A percentile compares a stretch with the other conserved stretches of the same genome.
Conservation (phyloP, 2,113 vertebrate genomes). For the Urocitellus parryii region DNA sequence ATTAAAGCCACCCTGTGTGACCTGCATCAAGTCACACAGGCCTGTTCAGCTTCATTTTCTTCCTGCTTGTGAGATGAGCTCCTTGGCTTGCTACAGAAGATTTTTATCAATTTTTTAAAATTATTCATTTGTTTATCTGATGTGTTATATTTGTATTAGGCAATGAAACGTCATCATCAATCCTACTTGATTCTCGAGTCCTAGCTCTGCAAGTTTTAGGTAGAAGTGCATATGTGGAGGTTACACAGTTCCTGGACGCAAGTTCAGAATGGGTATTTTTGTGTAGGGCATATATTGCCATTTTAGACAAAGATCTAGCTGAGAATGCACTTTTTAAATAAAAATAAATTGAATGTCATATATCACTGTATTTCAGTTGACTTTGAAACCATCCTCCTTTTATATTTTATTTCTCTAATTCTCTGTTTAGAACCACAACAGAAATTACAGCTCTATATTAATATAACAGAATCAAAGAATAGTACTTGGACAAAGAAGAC, state of each 20-base stretch:
- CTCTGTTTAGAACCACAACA: not conserved
- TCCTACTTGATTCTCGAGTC: not conserved
- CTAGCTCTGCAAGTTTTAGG: not conserved
- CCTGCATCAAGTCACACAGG: not conserved
- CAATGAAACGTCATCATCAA: not conserved
- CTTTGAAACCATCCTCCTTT: not conserved
- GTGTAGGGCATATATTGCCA: not conserved
- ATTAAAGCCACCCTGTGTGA: not conserved
- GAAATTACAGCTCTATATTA: not conserved
- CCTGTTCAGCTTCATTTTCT: not conserved
- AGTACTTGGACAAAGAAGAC: not conserved
- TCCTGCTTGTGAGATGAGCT: not conserved
- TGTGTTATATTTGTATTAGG: not conserved
- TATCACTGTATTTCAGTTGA: not conserved
- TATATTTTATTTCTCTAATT: not conserved
- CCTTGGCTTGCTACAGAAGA: not conserved
- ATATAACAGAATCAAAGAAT: conserved; percentile 13
- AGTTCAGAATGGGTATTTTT: conserved; percentile 12
- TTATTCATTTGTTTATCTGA: not conserved
- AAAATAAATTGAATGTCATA: conserved; percentile 13
- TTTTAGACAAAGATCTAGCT: not conserved
- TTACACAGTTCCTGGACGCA: not conserved
- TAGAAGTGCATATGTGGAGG: not conserved
- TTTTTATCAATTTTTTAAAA: not conserved
- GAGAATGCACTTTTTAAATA: not conserved